A percentile compares a stretch with the other conserved stretches of the same genome.
Evolutionary conservation across 2,888 invertebrate species (phyloP).

Genomic region (Ennomos quercinarius): DNA sequence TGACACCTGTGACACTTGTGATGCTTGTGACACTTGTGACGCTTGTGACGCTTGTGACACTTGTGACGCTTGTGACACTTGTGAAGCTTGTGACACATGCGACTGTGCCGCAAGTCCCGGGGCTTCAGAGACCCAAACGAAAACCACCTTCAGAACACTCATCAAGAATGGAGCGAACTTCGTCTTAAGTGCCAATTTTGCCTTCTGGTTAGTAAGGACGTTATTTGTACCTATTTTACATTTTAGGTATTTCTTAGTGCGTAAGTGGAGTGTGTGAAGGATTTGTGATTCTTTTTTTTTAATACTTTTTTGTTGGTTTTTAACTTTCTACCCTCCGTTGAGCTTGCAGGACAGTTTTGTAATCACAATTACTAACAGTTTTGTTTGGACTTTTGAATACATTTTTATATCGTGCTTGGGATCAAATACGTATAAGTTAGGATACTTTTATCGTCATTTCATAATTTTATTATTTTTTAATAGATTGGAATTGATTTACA

Average conservation of each 20-base stretch:
- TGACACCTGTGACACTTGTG: conserved; percentile 8
- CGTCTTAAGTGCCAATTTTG: conserved; percentile 85
- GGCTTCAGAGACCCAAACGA: conserved; percentile 7
- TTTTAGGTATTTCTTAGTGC: conserved; percentile 81
- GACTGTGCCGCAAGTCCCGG: conserved; percentile 4
- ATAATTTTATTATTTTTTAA: conserved; percentile 31
- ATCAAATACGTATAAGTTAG: conserved; percentile 81
- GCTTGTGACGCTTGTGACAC: conserved; percentile 6
- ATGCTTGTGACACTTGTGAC: not conserved
- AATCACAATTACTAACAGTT: conserved; percentile 50
- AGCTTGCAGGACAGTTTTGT: conserved; percentile 60
- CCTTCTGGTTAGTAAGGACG: conserved; percentile 85
- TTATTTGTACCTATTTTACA: conserved; percentile 83
- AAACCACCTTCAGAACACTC: conserved; percentile 56
- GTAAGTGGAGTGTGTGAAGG: conserved; percentile 77
- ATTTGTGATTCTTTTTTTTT: conserved; percentile 62
- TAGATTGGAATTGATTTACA: conserved; percentile 39
- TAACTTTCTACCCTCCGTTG: conserved; percentile 49
- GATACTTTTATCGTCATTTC: conserved; percentile 42
- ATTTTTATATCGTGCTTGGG: conserved; percentile 80
- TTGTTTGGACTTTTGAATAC: conserved; percentile 39
- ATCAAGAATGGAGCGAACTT: conserved; percentile 70
- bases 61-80: not conserved
- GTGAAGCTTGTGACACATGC: conserved; percentile 7
- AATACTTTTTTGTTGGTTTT: conserved; percentile 21